Percentiles rank a stretch among this genome's conserved stretches.
Evolutionary conservation across 2,797 vertebrate species (phyloP).

Genomic region (Darevskia mixta): DNA sequence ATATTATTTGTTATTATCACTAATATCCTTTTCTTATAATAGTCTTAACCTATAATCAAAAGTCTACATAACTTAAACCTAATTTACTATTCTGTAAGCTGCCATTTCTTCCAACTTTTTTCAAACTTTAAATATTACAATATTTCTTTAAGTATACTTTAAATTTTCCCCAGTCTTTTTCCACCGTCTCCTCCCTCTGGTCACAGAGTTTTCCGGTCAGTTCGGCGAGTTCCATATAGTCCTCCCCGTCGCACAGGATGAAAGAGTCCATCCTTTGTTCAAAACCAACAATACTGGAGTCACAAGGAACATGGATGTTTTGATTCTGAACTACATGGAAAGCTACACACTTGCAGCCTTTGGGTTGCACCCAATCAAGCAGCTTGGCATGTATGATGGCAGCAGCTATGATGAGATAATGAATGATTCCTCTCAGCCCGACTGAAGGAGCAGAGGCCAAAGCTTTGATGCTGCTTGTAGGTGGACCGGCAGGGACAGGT

Average conservation of each 20-base stretch:
- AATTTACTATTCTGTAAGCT: no score
- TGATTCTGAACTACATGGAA: neutral
- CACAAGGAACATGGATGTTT: neutral
- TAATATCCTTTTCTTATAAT: no score
- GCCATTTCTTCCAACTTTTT: no score
- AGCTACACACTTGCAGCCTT: neutral
- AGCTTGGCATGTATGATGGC: neutral
- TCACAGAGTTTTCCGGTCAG: no score
- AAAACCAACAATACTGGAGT: neutral
- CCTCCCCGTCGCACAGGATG: neutral
- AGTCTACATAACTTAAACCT: no score
- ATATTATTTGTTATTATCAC: no score
- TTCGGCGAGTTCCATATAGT: no score
- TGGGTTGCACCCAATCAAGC: neutral
- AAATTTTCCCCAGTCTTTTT: no score
- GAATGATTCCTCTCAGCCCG: neutral
- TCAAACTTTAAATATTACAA: no score
- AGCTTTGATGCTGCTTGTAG: neutral
- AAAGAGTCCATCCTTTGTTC: neutral
- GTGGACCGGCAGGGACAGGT: constrained; percentile 68
- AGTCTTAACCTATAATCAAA: no score
- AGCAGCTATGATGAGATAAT: neutral
- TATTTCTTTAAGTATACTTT: no score
- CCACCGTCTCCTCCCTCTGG: no score
- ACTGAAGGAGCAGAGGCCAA: neutral